A percentile compares a stretch with the other conserved stretches of the same genome.
Evolutionary conservation across 1,140 invertebrate genomes (phyloP).

Genomic region (Ceratina japonica): DNA sequence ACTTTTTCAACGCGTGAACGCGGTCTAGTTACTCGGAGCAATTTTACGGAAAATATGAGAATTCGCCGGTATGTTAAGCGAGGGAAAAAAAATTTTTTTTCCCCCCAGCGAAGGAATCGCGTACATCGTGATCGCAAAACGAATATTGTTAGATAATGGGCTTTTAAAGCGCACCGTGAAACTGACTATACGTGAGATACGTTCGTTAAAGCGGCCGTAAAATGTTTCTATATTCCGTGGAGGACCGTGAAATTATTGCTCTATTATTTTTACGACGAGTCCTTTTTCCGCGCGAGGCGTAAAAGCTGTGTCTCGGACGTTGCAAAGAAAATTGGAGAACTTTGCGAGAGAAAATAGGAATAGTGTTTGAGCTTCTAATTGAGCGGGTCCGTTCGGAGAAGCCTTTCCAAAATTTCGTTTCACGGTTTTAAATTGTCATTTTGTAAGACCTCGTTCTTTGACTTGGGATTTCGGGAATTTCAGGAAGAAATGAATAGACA

Average conservation of each 20-base stretch:
- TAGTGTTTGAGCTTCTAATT: too few relatives aligned
- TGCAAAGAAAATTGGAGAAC: too few relatives aligned
- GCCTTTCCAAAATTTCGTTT: too few relatives aligned
- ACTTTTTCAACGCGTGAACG: neutral
- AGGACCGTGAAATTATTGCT: neutral
- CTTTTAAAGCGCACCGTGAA: neutral
- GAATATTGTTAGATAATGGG: slow-evolving; percentile 23
- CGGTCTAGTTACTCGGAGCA: neutral
- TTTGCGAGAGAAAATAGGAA: too few relatives aligned
- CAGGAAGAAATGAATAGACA: too few relatives aligned
- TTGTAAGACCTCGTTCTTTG: too few relatives aligned
- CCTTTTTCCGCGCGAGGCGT: too few relatives aligned
- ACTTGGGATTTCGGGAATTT: too few relatives aligned
- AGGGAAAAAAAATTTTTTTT: neutral
- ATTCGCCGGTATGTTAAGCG: too few relatives aligned
- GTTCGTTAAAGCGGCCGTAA: slow-evolving; percentile 3
- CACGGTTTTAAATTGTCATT: too few relatives aligned
- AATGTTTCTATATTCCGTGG: neutral
- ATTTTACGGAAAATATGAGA: slow-evolving; percentile 7
- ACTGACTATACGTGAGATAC: slow-evolving; percentile 3
- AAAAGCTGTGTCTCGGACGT: too few relatives aligned
- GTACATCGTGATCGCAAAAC: neutral
- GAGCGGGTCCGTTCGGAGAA: too few relatives aligned
- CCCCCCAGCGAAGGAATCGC: neutral
- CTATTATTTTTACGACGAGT: neutral